Evolutionary conservation across 2,888 invertebrate genomes (phyloP).

Genomic region (Seladonia tumulorum): DNA sequence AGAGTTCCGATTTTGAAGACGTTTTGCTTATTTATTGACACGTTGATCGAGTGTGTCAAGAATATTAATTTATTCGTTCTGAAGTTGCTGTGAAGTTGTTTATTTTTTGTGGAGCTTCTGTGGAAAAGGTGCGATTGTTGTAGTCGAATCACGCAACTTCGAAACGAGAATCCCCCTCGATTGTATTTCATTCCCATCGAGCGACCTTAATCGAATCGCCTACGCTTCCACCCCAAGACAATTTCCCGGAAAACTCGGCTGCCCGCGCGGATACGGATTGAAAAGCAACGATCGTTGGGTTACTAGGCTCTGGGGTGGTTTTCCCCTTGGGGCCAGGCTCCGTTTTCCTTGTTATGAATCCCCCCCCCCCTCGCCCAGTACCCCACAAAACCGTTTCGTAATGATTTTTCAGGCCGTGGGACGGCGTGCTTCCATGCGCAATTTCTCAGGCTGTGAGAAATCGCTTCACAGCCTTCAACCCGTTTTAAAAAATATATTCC

Average conservation of each 20-base stretch:
- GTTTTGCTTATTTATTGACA: too few species aligned
- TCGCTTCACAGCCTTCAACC: background rate
- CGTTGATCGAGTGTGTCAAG: background rate
- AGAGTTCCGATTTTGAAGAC: background rate
- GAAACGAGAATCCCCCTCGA: background rate
- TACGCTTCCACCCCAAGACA: conserved; percentile 17
- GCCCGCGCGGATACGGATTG: conserved; percentile 35
- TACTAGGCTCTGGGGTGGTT: background rate
- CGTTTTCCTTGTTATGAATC: conserved; percentile 52
- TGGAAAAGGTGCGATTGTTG: background rate
- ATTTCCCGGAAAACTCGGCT: conserved; percentile 44
- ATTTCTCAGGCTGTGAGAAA: background rate
- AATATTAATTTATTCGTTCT: background rate
- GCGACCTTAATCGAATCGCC: conserved; percentile 59
- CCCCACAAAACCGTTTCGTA: background rate
- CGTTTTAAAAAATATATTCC: background rate
- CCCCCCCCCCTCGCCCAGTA: conserved; percentile 34
- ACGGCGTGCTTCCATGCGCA: background rate
- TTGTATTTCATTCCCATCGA: background rate
- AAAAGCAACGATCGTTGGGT: conserved; percentile 45
- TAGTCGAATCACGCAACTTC: background rate
- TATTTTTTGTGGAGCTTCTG: background rate
- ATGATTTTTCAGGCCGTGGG: background rate
- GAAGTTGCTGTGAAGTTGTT: background rate
- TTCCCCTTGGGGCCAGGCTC: conserved; percentile 9